These are phyloP conservation scores for Chouioia cunea DNA, from an alignment of 2,888 invertebrate genomes.

Conservation along the genomic window DNA sequence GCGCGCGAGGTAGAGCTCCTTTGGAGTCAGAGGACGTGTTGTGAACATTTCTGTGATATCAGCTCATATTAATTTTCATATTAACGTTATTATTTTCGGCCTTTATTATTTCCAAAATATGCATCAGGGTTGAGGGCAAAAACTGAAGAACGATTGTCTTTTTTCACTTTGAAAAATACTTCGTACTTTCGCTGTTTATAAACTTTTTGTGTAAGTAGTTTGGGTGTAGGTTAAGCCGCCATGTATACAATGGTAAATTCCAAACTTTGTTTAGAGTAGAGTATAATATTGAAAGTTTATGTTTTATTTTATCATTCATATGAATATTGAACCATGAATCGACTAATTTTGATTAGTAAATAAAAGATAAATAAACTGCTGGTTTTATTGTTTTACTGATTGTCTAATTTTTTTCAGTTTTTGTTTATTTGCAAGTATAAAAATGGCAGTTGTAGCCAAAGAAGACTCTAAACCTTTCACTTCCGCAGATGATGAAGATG, in stretches of 20 bases:
- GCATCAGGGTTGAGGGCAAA: neutral
- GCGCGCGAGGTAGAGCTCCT: slow-evolving; percentile 20
- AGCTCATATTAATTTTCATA: neutral
- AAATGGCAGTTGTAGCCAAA: slow-evolving; percentile 29
- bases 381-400: neutral
- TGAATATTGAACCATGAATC: neutral
- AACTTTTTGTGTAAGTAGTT: slow-evolving; percentile 14
- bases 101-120: slow-evolving; percentile 16
- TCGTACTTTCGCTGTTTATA: slow-evolving; percentile 1
- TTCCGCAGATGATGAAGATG: slow-evolving; percentile 47
- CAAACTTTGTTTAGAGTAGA: neutral
- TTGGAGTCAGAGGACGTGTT: neutral
- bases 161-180: neutral
- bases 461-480: slow-evolving; percentile 31
- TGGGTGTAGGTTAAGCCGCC: slow-evolving; percentile 30
- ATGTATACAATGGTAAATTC: slow-evolving; percentile 12
- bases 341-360: neutral
- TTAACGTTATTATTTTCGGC: neutral
- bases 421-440: neutral
- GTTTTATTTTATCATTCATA: neutral
- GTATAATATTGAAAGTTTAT: too few species aligned
- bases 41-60: neutral
- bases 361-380: too few species aligned
- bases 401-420: slow-evolving; percentile 12
- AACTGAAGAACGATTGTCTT: neutral